Percentiles rank a stretch among this genome's conserved stretches.
phyloP scores from a whole-genome alignment of 2,113 vertebrate genomes.

The Nyctibius bracteatus region DNA sequence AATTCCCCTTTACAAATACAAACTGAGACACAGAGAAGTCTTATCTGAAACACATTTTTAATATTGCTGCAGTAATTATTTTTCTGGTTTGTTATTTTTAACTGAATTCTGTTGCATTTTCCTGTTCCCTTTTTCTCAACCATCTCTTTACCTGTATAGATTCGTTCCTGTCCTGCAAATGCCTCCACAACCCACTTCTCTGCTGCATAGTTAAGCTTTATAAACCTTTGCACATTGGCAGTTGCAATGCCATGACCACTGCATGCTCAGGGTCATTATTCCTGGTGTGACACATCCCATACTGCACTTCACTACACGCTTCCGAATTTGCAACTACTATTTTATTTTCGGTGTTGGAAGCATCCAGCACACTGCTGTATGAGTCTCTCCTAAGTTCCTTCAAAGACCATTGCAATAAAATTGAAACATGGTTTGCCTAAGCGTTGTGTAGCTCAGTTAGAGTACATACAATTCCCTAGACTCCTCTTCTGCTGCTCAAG shows the following conservation, averaged over 20 bases:
- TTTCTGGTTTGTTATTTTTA: background rate
- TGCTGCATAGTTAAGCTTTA: background rate
- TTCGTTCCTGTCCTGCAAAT: background rate
- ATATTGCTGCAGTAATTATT: background rate
- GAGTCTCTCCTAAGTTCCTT: background rate
- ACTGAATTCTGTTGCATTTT: background rate
- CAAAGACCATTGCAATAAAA: background rate
- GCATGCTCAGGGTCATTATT: background rate
- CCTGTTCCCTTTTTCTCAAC: background rate
- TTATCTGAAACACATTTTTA: background rate
- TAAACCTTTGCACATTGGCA: background rate
- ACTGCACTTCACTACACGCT: background rate
- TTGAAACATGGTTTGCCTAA: background rate
- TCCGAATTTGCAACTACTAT: background rate
- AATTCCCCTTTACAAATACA: background rate
- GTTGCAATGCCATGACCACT: background rate
- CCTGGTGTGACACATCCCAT: background rate
- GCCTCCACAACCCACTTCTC: background rate
- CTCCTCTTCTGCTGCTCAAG: background rate
- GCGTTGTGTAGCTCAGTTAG: rapidly evolving
- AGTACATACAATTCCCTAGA: background rate
- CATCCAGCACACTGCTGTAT: background rate
- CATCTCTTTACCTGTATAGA: background rate
- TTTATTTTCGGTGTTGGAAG: background rate
- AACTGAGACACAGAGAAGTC: background rate